A percentile compares a stretch with the other conserved stretches of the same genome.
Conservation (phyloP, 2,797 vertebrate genomes). For the Cyprinella venusta region DNA sequence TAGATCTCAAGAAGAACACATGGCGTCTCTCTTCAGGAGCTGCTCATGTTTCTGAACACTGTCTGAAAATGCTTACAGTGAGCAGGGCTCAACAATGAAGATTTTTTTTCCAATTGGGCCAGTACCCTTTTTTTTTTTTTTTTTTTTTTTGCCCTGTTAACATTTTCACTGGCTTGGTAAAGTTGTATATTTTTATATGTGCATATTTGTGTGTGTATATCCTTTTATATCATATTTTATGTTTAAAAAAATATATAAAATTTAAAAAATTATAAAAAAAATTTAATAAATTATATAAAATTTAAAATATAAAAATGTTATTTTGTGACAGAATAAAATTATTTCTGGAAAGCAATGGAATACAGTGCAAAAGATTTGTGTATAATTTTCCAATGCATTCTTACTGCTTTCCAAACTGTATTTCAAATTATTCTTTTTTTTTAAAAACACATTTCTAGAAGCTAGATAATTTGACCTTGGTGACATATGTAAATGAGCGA, state of each 20-base stretch:
- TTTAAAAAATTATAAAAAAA: no score
- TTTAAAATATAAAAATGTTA: no score
- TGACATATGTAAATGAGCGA: background rate
- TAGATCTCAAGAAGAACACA: slow-evolving; percentile 21
- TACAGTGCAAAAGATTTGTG: background rate
- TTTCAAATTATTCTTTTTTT: background rate
- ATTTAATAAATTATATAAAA: no score
- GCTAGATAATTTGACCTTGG: background rate
- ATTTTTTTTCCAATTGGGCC: background rate
- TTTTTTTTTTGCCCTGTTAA: background rate
- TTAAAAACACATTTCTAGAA: background rate
- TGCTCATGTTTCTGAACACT: slow-evolving; percentile 5
- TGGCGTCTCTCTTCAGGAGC: slow-evolving; percentile 15
- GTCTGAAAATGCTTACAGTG: background rate
- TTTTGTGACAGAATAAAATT: background rate
- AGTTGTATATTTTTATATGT: background rate
- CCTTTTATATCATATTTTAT: background rate
- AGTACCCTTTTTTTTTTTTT: no score
- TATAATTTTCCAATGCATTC: background rate
- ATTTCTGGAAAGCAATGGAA: background rate
- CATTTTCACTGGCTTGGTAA: background rate
- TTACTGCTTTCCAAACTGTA: background rate
- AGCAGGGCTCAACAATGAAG: background rate
- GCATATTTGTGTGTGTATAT: background rate
- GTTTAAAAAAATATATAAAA: no score